Conservation (phyloP, 2,888 invertebrate genomes). For the Unio delphinus region DNA sequence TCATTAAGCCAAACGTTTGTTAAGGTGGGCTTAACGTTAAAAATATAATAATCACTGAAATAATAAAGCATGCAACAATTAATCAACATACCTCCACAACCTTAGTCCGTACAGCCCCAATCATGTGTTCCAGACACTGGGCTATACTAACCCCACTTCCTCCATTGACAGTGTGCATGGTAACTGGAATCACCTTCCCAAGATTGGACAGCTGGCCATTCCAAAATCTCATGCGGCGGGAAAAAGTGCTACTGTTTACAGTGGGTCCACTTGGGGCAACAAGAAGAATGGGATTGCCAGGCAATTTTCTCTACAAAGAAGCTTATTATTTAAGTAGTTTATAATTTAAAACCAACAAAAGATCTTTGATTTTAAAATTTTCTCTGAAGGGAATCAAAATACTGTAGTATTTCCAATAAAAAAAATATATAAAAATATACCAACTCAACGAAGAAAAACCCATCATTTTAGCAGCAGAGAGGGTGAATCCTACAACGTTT, state of each 20-base stretch:
- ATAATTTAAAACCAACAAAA: not conserved
- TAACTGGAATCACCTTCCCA: slow-evolving; percentile 78
- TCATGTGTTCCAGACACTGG: slow-evolving; percentile 72
- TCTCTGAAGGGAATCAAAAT: too few relatives aligned
- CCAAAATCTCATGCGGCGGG: slow-evolving; percentile 80
- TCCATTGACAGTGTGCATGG: slow-evolving; percentile 74
- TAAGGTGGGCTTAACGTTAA: not conserved
- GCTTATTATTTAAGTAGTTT: not conserved
- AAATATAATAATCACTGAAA: not conserved
- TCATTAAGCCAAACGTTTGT: not conserved
- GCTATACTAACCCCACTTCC: slow-evolving; percentile 60
- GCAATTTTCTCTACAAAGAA: slow-evolving; percentile 76
- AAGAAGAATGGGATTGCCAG: slow-evolving; percentile 75
- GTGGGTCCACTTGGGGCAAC: slow-evolving; percentile 70
- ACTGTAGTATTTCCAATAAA: not conserved
- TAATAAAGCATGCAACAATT: not conserved
- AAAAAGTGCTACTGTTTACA: slow-evolving; percentile 41
- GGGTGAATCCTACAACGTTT: too few relatives aligned
- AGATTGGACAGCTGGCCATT: slow-evolving; percentile 79
- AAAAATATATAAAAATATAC: not conserved
- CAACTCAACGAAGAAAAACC: too few relatives aligned
- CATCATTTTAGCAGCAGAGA: too few relatives aligned
- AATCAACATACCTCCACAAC: slow-evolving; percentile 76
- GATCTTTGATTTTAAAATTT: too few relatives aligned
- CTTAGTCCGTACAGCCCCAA: slow-evolving; percentile 77